A percentile compares a stretch with the other conserved stretches of the same genome.
Evolutionary conservation across 1,140 invertebrate species (phyloP).

Genomic region (Triops cancriformis): DNA sequence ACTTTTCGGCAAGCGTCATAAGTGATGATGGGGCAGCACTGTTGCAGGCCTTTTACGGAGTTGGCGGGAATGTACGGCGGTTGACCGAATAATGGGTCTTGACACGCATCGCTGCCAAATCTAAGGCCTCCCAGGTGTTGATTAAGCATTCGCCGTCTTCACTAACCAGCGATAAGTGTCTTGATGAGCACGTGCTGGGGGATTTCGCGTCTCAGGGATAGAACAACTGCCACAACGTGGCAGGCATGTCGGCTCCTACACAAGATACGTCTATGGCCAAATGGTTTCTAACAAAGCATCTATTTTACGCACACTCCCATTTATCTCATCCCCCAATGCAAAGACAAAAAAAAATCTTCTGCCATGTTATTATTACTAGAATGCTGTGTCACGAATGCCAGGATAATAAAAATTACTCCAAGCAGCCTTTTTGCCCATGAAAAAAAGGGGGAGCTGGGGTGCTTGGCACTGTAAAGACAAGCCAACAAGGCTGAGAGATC

Average conservation of each 20-base stretch:
- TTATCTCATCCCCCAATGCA: no score
- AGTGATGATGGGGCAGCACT: background rate
- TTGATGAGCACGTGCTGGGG: background rate
- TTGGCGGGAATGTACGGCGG: background rate
- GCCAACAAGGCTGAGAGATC: background rate
- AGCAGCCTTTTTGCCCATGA: background rate
- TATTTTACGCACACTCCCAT: no score
- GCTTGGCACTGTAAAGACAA: background rate
- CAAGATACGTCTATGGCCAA: no score
- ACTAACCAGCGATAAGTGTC: background rate
- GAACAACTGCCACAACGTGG: background rate
- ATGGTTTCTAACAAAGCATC: no score
- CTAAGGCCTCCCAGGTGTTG: background rate
- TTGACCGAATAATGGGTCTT: constrained; percentile 9
- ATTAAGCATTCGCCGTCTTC: background rate
- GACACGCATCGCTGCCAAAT: background rate
- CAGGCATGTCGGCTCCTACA: no score
- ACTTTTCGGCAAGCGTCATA: background rate
- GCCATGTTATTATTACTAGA: constrained; percentile 4
- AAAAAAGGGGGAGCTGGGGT: background rate
- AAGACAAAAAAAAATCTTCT: background rate
- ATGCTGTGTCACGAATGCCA: background rate
- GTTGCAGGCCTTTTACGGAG: background rate
- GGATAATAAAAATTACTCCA: background rate
- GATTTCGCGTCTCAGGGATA: background rate